Base-by-base conservation (phyloP, 2,797 vertebrate genomes). In the Sebastes cheni region DNA sequence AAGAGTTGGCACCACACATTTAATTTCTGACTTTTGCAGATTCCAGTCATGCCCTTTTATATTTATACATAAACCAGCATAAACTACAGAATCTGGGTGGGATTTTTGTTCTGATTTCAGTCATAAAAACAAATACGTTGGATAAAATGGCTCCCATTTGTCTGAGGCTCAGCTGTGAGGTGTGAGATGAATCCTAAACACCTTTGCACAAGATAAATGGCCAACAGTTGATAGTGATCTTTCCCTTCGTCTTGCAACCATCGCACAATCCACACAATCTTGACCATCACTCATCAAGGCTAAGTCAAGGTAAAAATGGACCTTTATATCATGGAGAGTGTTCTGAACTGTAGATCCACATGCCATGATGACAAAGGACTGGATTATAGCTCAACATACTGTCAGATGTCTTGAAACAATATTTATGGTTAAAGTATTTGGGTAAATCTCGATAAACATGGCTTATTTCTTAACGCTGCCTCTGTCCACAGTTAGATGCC, bases 131-230 rank as follows among this genome's bases (percentile, higher is more conserved):
- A 55, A 76, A 30, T 5, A 67, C 20, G 42, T 27, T 18, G 62
- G 67, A 77, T 60, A 5, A 79, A 82, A 71, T 13, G 4, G 23
- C 18, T 55, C 42, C 32, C 8, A 10, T 7, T 68, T 56, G 20
- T 76, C 80, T 75, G 29, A 66, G 46, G 42, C 32, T 67, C 50
- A 67, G 59, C 46, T 62, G 61, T 46, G 64, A 73, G 22, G 9
- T 42, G 27, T 72, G 54, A 72, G 42, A 65, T 54, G 73, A 89
- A 85, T 81, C 22, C 30, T 72, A n/a, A 80, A 80, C 42, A 39
- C 46, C 23, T 18, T 36, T 25, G n/a, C 54, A 30, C 32, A 39
- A 56, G 46, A 66, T 58, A 10, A 67, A 74, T 66, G 36, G 30
- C 20, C 1, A 2, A 56, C 11, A 13, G 32, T 16, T 79, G n/a